phyloP scores from a whole-genome alignment of 2,113 vertebrate species.

The Lophotis ruficrista region DNA sequence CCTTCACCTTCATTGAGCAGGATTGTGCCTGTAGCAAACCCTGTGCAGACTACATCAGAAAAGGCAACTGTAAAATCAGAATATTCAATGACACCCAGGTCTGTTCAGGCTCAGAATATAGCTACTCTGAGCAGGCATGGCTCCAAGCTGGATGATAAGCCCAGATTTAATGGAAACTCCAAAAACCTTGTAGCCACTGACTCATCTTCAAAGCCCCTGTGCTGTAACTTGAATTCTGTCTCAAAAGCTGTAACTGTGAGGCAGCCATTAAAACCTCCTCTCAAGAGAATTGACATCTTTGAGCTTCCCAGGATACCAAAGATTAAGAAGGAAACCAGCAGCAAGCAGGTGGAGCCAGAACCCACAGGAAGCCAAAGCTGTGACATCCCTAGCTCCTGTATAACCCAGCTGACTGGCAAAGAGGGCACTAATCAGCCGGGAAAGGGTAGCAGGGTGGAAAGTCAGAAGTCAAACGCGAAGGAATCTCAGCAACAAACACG shows the following conservation, averaged over 20 bases:
- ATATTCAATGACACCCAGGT: conserved; percentile 54
- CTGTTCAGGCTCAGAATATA: conserved; percentile 40
- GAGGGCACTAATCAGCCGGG: conserved; percentile 61
- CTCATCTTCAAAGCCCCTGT: background rate
- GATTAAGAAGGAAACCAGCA: conserved; percentile 79
- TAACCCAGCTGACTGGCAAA: conserved; percentile 86
- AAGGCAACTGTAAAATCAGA: conserved; percentile 52
- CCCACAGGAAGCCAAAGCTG: conserved; percentile 19
- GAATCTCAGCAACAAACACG: conserved; percentile 59
- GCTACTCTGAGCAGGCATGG: background rate
- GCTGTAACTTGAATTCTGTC: conserved; percentile 5
- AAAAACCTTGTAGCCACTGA: background rate
- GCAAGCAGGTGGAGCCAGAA: conserved; percentile 5
- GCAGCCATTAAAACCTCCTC: conserved; percentile 72
- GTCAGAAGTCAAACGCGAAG: conserved; percentile 67
- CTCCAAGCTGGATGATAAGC: background rate
- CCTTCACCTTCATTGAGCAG: background rate
- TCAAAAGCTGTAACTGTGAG: conserved; percentile 59
- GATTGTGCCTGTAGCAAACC: conserved; percentile 24
- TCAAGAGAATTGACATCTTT: conserved; percentile 80
- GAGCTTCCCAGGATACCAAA: conserved; percentile 94
- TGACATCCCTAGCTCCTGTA: conserved; percentile 77
- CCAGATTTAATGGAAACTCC: conserved; percentile 41
- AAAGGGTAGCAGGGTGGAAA: conserved; percentile 54
- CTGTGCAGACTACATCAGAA: background rate